Conservation (phyloP, 2,113 vertebrate species). For the Columba livia region DNA sequence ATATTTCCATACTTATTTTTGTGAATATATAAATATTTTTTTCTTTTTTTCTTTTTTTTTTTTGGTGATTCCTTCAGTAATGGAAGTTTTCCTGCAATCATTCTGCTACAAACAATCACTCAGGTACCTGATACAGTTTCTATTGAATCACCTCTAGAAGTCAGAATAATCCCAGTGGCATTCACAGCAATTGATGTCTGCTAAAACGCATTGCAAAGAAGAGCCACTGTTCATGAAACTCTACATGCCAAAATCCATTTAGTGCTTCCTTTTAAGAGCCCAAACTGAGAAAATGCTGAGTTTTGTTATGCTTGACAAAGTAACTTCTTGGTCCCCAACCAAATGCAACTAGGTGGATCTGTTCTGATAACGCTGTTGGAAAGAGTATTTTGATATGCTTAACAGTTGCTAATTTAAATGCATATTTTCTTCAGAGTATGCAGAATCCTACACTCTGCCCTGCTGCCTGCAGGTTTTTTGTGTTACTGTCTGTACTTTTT, state of each 20-base stretch:
- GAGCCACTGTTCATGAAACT: neutral
- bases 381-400: neutral
- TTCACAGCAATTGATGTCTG: neutral
- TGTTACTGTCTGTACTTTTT: neutral
- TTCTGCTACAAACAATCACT: neutral
- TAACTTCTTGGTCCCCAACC: neutral
- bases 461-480: neutral
- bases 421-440: neutral
- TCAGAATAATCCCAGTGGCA: neutral
- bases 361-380: neutral
- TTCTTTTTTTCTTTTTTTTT: neutral
- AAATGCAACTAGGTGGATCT: neutral
- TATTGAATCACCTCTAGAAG: neutral
- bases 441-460: neutral
- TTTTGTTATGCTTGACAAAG: neutral
- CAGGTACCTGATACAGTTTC: neutral
- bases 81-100: neutral
- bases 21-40: neutral
- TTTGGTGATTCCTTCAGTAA: neutral
- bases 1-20: rapidly evolving
- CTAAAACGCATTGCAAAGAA: neutral
- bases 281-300: neutral
- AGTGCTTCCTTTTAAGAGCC: neutral
- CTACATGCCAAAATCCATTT: neutral
- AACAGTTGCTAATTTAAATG: neutral